phyloP scores from a whole-genome alignment of 2,113 vertebrate species.

The Plectropomus leopardus region DNA sequence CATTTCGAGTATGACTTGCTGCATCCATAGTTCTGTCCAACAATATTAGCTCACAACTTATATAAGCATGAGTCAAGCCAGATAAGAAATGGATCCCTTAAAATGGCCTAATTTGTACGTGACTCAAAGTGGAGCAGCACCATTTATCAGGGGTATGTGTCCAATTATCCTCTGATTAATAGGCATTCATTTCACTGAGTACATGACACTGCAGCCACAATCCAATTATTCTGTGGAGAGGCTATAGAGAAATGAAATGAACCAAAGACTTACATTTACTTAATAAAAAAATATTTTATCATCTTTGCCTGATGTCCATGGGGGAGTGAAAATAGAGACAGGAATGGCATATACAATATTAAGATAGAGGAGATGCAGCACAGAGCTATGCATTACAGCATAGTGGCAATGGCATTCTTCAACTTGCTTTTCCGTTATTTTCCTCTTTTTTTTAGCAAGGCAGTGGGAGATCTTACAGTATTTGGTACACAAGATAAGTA shows the following conservation, averaged over 20 bases:
- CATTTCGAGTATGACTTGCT: slow-evolving; percentile 36
- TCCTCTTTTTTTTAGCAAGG: slow-evolving; percentile 1
- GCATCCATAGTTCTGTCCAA: slow-evolving; percentile 25
- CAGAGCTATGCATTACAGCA: neutral
- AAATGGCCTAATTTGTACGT: slow-evolving; percentile 80
- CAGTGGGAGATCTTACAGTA: slow-evolving; percentile 37
- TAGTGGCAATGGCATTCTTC: neutral
- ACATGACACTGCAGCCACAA: slow-evolving; percentile 71
- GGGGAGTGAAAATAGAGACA: slow-evolving; percentile 43
- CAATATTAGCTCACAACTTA: slow-evolving; percentile 59
- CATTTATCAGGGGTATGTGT: slow-evolving; percentile 81
- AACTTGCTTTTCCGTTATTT: slow-evolving; percentile 2
- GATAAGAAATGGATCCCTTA: slow-evolving; percentile 80
- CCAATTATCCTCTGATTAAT: slow-evolving; percentile 85
- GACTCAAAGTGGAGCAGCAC: slow-evolving; percentile 77
- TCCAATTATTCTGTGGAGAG: slow-evolving; percentile 79
- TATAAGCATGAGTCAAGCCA: slow-evolving; percentile 66
- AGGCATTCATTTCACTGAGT: slow-evolving; percentile 74
- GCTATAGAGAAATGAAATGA: slow-evolving; percentile 70
- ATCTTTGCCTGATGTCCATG: slow-evolving; percentile 43
- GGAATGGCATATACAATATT: slow-evolving; percentile 30
- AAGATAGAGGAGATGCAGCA: slow-evolving; percentile 13
- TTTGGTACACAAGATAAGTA: slow-evolving; percentile 66
- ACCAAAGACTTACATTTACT: slow-evolving; percentile 64
- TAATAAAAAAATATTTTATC: slow-evolving; percentile 48